These are phyloP conservation scores for Drosophila sp. DNA, from an alignment of 1,140 invertebrate genomes.

Conservation along the genomic window DNA sequence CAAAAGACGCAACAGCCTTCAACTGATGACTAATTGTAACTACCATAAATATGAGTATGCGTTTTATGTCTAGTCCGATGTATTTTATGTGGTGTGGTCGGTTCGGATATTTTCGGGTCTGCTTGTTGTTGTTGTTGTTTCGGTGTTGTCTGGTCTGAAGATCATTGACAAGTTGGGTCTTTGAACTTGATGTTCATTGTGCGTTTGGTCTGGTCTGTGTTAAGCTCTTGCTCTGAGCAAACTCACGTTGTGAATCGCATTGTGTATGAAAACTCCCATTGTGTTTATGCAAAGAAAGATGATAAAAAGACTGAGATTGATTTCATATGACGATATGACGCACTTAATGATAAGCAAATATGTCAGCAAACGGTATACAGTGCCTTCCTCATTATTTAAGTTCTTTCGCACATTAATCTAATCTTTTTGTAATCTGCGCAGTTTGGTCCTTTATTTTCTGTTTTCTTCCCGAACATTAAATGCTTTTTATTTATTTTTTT, in stretches of 20 bases:
- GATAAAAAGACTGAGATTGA: constrained; percentile 8
- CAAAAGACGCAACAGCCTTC: constrained; percentile 16
- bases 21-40: constrained; percentile 25
- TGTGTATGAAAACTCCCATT: constrained; percentile 3
- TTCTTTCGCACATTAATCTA: constrained; percentile 39
- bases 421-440: constrained; percentile 31
- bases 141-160: constrained; percentile 21
- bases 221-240: constrained; percentile 1
- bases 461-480: constrained; percentile 1
- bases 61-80: constrained; percentile 12
- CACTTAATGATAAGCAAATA: constrained; percentile 18
- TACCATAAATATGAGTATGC: constrained; percentile 18
- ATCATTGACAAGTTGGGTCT: constrained; percentile 35
- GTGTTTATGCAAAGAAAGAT: constrained; percentile 7
- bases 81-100: not conserved
- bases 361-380: not conserved
- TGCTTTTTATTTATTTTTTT: constrained; percentile 3
- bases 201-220: not conserved
- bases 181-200: constrained; percentile 21
- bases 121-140: too few species aligned
- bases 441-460: not conserved
- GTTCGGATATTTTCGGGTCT: not conserved
- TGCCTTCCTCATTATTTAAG: constrained; percentile 1
- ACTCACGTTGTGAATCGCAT: constrained; percentile 3
- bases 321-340: constrained; percentile 26